Evolutionary conservation across 2,888 invertebrate genomes (phyloP), one percentile per base, ranked within the genome.

Genomic region (Pterostichus niger): DNA sequence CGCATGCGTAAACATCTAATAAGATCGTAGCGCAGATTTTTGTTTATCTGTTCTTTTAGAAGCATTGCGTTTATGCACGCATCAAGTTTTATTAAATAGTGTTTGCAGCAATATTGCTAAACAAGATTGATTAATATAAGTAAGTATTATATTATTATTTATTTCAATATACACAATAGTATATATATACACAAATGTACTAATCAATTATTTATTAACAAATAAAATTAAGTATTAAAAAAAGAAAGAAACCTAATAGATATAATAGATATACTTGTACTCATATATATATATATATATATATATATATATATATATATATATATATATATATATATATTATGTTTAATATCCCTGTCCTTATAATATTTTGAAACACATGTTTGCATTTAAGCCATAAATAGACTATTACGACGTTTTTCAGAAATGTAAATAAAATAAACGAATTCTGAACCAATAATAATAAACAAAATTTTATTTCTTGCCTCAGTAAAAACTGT

Each of bases 1-100:
- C 75, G 75, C 75, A 11, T 75, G 75, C 52, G 75, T 75, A 49
- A 52, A 52, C 33, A 33, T 52, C 13, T 75, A 52, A 75, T 75
- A 9, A 31, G 49, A 52, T 31, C 49, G 33, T 52, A 24, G 33
- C 56, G 15, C 68, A 71, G 40, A 35, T 40, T 71, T 44, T n/a
- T 44, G 33, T 71, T 44, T 56, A 56, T 56, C 56, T 44, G 24
- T 71, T 44, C 17, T 15, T 17, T 71, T 56, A 6, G 56, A 56
- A 56, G 17, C 68, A n/a, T 35, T 4, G 35, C 6, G 24, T 24
- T 24, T 24, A 24, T 24, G 1, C n/a, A 64, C 64, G 13, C 35
- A 64, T 64, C 0, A 33, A 35, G 33, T 64, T 64, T 33, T 35
- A 64, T 64, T 35, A 49, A 49, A 49, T n/a, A 11, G n/a, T 40